Evolutionary conservation across 2,113 vertebrate species (phyloP), one percentile per base, ranked within the genome.

Genomic region (Podilymbus podiceps): DNA sequence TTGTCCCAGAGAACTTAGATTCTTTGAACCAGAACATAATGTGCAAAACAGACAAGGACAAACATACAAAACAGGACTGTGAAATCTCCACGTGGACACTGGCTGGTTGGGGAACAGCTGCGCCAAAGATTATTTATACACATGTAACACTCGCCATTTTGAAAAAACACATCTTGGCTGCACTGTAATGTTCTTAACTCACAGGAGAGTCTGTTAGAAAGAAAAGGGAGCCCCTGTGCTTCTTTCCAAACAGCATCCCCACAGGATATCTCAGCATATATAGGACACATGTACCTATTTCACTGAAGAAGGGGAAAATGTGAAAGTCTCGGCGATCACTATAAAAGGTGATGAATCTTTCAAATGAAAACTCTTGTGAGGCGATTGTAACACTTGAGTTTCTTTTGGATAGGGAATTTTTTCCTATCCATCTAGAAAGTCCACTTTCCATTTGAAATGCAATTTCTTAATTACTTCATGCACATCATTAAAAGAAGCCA

Each of bases 41-140:
- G 95, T 90, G 85, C 93, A 71, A 63, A 90, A 2, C 60, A 92
- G 92, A 42, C 73, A 38, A 83, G 96, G 95, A 8, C 88, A 90
- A 85, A 68, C 68, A 67, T 8, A 91, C 75, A 93, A 66, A 94
- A 68, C 73, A 71, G 55, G 1, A 69, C 84, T 58, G 92, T 81
- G 92, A 94, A 94, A 96, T 52, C 83, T 58, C 64, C 95, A 68
- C 28, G 23, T 68, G 81, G 84, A 78, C 0, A 5, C 80, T 1
- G 42, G 85, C 94, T 95, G 89, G 14, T 8, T 2, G 3, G 87
- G 91, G 81, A 96, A 68, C 94, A 96, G 96, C 96, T 96, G 96
- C 94, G 82, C 69, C 79, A 17, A 22, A 72, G 62, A 86, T 93
- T 90, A 55, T 91, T 75, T 59, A 50, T 24, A 44, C 87, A 56